Evolutionary conservation across 2,797 vertebrate species (phyloP).

Genomic region (Coracias cyanogaster): DNA sequence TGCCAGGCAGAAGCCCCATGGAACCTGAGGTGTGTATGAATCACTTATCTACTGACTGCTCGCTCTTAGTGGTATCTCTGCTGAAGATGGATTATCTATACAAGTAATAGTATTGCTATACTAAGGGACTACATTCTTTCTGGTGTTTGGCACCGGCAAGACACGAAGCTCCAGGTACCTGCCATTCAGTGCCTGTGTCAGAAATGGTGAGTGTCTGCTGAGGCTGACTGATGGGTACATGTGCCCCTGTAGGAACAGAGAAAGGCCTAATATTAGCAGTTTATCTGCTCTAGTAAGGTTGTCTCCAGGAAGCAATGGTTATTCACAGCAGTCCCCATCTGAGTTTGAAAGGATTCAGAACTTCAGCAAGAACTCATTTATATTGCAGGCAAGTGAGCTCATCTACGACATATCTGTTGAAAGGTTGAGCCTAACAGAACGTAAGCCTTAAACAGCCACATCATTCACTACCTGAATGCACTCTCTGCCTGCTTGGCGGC

Average conservation of each 20-base stretch:
- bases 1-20: background rate
- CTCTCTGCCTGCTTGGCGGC: background rate
- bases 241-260: background rate
- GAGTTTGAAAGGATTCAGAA: slow-evolving; percentile 78
- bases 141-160: background rate
- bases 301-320: slow-evolving; percentile 88
- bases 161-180: background rate
- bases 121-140: background rate
- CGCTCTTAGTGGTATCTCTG: background rate
- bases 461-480: background rate
- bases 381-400: slow-evolving; percentile 63
- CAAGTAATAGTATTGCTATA: background rate
- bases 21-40: background rate
- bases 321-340: slow-evolving; percentile 84
- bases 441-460: background rate
- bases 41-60: background rate
- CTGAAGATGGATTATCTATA: background rate
- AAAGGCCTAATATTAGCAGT: background rate
- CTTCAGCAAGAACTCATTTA: slow-evolving; percentile 80
- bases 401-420: slow-evolving; percentile 28
- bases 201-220: background rate
- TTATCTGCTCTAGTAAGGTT: slow-evolving; percentile 85
- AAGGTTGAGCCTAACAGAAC: background rate
- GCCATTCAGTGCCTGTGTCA: background rate
- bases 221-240: background rate